Conservation (phyloP, 2,797 vertebrate species). For the Phataginus tricuspis region DNA sequence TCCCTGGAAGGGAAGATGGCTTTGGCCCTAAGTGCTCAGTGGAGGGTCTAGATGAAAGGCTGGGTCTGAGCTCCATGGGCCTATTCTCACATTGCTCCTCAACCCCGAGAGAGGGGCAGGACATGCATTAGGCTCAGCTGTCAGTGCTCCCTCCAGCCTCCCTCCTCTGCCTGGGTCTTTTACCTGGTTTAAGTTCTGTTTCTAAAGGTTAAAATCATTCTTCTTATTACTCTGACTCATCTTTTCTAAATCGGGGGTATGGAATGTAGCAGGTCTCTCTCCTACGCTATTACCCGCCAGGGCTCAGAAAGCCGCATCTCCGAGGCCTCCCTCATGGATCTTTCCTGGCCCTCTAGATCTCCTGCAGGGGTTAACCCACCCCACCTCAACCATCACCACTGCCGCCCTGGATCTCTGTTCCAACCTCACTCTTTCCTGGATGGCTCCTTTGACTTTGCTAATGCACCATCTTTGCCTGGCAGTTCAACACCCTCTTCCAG, state of each 20-base stretch:
- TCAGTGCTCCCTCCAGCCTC: not conserved
- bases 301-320: not conserved
- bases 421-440: not conserved
- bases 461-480: not conserved
- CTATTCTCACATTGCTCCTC: not conserved
- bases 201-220: conserved; percentile 61
- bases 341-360: not conserved
- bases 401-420: not conserved
- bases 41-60: not conserved
- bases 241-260: conserved; percentile 35
- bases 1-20: not conserved
- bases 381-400: not conserved
- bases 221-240: conserved; percentile 64
- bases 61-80: not conserved
- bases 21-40: not conserved
- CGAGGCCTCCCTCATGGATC: not conserved
- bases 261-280: conserved; percentile 39
- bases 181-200: conserved; percentile 11
- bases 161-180: not conserved
- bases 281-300: not conserved
- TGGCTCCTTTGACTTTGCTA: not conserved
- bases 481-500: not conserved
- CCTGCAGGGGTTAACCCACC: not conserved
- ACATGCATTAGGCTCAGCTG: not conserved
- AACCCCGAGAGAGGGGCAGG: not conserved